Base-by-base conservation (phyloP, 2,888 invertebrate genomes). In the Anoplius nigerrimus region DNA sequence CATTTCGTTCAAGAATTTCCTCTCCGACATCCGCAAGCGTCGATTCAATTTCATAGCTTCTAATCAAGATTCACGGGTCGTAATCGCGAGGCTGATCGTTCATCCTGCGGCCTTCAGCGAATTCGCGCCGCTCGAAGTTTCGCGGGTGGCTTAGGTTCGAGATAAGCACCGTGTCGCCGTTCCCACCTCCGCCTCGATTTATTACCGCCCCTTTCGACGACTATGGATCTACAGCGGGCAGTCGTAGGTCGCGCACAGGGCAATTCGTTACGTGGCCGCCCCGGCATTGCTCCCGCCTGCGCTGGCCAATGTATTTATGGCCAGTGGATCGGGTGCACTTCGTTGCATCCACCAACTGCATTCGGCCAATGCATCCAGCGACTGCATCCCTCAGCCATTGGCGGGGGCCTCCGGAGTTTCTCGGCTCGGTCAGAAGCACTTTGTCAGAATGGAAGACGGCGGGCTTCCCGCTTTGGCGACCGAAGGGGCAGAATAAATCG, bases 221-320 rank as follows among this genome's bases (percentile, higher is more conserved):
- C 54, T 52, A 13, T 58, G 59, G 22, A 53, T 42, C 15, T 11
- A 16, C 53, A 21, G 11, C 16, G 52, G 11, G 34, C 54, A 62
- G 51, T 60, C 63, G 56, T 66, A 67, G 69, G 59, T 66, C 66
- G 66, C 46, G 69, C 24, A 62, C 57, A 27, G 18, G 48, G 69
- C 61, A 55, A 71, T 74, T 69, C 73, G 66, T 74, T 74, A 67
- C 59, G 56, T 48, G 56, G 53, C 66, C 59, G 54, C 58, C 56
- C 24, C 42, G 21, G 56, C n/a, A 20, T 43, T 42, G 34, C 21
- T 56, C n/a, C 43, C 48, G 4, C 34, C 53, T 2, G n/a, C 59
- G 27, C 16, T 54, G 54, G 2, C 22, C 48, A 61, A 45, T 43
- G 54, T 74, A 68, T 74, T 76, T 74, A 72, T 68, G 67, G 59